Percentiles rank a stretch among this genome's conserved stretches.
These are phyloP conservation scores for Gobio occitaniae DNA, from an alignment of 2,797 vertebrate species.

Conservation along the genomic window DNA sequence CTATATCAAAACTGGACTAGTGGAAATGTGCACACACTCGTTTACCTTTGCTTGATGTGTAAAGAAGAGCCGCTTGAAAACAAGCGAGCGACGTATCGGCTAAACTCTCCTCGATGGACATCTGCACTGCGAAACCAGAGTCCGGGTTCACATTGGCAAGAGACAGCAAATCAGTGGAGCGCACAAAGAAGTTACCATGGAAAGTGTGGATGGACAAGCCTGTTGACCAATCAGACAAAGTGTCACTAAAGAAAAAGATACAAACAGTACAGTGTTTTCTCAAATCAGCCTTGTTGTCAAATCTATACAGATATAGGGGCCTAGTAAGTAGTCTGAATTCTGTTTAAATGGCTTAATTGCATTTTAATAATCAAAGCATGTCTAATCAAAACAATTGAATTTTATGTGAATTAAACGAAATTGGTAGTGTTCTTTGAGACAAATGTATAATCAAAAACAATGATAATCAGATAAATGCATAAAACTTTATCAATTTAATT, in stretches of 20 bases:
- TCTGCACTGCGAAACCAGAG: slow-evolving; percentile 95
- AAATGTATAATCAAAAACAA: neutral
- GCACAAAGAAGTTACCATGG: slow-evolving; percentile 98
- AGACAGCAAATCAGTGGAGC: slow-evolving; percentile 95
- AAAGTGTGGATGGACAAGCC: slow-evolving; percentile 99
- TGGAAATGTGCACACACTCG: neutral
- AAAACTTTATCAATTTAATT: neutral
- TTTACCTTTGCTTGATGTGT: slow-evolving; percentile 86
- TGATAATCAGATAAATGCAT: neutral
- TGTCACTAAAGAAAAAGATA: neutral
- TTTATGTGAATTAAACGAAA: neutral
- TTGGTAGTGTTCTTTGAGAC: neutral
- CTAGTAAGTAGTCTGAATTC: neutral
- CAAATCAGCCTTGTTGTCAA: neutral
- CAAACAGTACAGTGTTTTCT: neutral
- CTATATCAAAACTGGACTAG: too few relatives aligned
- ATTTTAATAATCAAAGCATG: neutral
- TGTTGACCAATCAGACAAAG: slow-evolving; percentile 62
- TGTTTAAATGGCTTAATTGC: neutral
- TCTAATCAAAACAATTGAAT: neutral
- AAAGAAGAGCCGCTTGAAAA: slow-evolving; percentile 95
- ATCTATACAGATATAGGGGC: neutral
- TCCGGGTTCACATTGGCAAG: slow-evolving; percentile 98
- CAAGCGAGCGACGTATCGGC: slow-evolving; percentile 93
- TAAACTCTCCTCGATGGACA: slow-evolving; percentile 95